Conservation (phyloP, 2,113 vertebrate genomes). For the Sminthopsis crassicaudata region DNA sequence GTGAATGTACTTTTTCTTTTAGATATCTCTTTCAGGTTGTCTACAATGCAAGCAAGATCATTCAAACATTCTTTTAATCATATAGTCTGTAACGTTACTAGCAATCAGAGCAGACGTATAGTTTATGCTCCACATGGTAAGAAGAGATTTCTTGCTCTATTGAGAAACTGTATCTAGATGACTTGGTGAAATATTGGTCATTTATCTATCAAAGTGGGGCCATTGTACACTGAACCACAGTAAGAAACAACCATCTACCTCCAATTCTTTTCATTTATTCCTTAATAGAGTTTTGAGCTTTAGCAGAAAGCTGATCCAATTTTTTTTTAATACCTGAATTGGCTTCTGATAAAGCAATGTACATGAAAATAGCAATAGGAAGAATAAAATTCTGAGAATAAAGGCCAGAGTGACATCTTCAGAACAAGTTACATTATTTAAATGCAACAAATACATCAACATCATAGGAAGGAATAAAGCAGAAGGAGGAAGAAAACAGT, state of each 20-base stretch:
- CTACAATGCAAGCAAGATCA: constrained; percentile 50
- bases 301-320: constrained; percentile 34
- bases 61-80: constrained; percentile 72
- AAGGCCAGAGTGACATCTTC: constrained; percentile 48
- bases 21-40: constrained; percentile 30
- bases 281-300: neutral
- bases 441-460: constrained; percentile 13
- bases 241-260: constrained; percentile 46
- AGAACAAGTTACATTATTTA: constrained; percentile 25
- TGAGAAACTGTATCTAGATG: constrained; percentile 66
- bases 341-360: constrained; percentile 54
- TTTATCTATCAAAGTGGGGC: constrained; percentile 69
- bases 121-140: constrained; percentile 68
- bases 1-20: constrained; percentile 29
- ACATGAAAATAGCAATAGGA: constrained; percentile 53
- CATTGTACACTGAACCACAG: constrained; percentile 63
- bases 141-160: constrained; percentile 72
- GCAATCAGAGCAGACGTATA: constrained; percentile 71
- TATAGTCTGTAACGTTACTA: constrained; percentile 55
- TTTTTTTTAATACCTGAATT: constrained; percentile 51
- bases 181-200: constrained; percentile 71
- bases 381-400: constrained; percentile 42
- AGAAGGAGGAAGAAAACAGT: constrained; percentile 14
- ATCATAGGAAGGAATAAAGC: constrained; percentile 13
- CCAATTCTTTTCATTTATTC: constrained; percentile 59